Conservation (phyloP, 2,797 vertebrate species). For the Setipinna tenuifilis region DNA sequence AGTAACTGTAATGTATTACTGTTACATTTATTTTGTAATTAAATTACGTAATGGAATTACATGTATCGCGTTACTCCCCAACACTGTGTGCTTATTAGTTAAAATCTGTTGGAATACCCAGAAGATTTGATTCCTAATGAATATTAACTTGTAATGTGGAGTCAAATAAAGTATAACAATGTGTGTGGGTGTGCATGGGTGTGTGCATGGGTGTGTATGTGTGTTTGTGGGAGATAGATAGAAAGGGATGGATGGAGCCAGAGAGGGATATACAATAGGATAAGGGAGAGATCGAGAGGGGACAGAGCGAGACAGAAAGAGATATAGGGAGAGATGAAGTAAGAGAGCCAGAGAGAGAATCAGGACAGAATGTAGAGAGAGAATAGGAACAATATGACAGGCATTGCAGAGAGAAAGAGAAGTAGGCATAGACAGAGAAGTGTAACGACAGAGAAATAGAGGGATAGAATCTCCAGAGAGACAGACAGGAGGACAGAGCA, state of each 20-base stretch:
- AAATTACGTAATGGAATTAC: too few relatives aligned
- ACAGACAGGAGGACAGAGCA: neutral
- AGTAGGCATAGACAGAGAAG: neutral
- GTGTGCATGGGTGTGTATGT: too few relatives aligned
- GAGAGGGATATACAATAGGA: neutral
- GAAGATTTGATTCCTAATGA: too few relatives aligned
- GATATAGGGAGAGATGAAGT: neutral
- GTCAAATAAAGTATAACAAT: too few relatives aligned
- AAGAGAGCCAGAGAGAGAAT: neutral
- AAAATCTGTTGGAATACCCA: too few relatives aligned
- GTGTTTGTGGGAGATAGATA: neutral
- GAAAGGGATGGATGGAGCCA: neutral
- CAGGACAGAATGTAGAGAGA: neutral
- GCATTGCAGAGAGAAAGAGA: neutral
- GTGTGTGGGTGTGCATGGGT: too few relatives aligned
- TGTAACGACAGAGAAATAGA: neutral
- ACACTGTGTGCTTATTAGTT: too few relatives aligned
- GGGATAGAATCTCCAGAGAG: neutral
- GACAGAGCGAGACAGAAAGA: neutral
- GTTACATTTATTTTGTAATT: too few relatives aligned
- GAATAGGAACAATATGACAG: neutral
- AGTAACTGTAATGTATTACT: too few relatives aligned
- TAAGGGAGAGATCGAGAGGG: neutral
- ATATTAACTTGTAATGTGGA: too few relatives aligned
- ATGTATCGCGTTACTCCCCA: too few relatives aligned